Base-by-base conservation (phyloP, 2,113 vertebrate species). In the Diglossa brunneiventris region DNA sequence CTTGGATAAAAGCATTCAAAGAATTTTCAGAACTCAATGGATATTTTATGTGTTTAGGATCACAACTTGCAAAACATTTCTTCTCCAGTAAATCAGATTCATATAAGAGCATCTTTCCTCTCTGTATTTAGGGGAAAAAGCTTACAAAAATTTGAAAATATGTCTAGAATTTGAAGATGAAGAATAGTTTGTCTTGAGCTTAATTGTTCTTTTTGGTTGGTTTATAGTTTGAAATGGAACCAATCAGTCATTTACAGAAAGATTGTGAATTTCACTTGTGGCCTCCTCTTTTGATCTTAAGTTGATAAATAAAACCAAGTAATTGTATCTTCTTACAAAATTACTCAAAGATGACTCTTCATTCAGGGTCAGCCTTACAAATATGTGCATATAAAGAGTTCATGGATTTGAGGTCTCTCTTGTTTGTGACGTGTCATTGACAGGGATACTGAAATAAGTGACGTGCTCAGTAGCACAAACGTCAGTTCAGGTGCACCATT, bases 401-500 rank as follows among this genome's bases (percentile, higher is more conserved):
- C 8, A 14, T n/a, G 15, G 27, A 7, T 80, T 85, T 83, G 49
- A 83, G 20, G 6, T 61, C 6, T 62, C 7, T 74, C 22, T 41
- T 31, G 10, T 46, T 94, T 70, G 52, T 81, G 26, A 13, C 7
- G 58, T 62, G 7, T 8, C 14, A 15, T 42, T 6, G 6, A 5
- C 3, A 6, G 27, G 39, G 7, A 19, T 47, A 15, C 22, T 70
- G 52, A 64, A 59, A n/a, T 35, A 52, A 67, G 14, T 59, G 7
- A 5, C 0, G 1, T 59, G 23, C 47, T 59, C 46, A 10, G n/a
- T 30, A 46, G 50, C n/a, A 18, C 2, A 2, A 1, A 63, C 42
- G n/a, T 84, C n/a, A 24, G 19, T 81, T 84, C 20, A 74, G 35
- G 20, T 27, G 7, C 28, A 13, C n/a, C 0, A 16, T 67, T 27